Percentiles rank a stretch among this genome's conserved stretches.
These are phyloP conservation scores for Sebastes oblongus DNA, from an alignment of 2,797 vertebrate species.

Conservation along the genomic window DNA sequence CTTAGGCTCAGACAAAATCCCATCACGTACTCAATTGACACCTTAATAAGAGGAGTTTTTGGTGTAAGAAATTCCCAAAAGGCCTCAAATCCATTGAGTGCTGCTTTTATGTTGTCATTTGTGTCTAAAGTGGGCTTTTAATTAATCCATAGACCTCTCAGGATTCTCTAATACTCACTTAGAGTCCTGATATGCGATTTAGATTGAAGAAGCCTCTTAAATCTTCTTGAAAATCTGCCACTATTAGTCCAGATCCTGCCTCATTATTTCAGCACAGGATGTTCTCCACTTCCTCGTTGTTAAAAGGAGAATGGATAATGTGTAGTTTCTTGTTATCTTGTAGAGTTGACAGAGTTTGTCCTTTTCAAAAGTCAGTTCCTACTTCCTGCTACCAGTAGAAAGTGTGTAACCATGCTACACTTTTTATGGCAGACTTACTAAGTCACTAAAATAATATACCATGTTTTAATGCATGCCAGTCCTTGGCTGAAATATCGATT, in stretches of 20 bases:
- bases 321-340: neutral
- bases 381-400: neutral
- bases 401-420: neutral
- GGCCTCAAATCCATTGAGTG: neutral
- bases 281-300: neutral
- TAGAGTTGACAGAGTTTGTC: constrained; percentile 4
- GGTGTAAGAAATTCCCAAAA: neutral
- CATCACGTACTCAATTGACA: neutral
- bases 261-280: constrained; percentile 16
- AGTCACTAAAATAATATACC: constrained; percentile 38
- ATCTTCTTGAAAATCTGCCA: neutral
- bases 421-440: constrained; percentile 39
- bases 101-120: constrained; percentile 10
- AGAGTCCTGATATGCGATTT: neutral
- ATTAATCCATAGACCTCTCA: constrained; percentile 18
- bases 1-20: neutral
- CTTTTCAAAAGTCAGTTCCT: neutral
- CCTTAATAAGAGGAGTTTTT: neutral
- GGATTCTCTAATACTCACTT: constrained; percentile 7
- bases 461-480: constrained; percentile 45
- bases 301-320: neutral
- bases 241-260: neutral
- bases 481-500: constrained; percentile 66
- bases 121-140: constrained; percentile 11
- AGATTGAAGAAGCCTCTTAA: constrained; percentile 3